Base-by-base conservation (phyloP, 2,797 vertebrate species). In the Dallia pectoralis region DNA sequence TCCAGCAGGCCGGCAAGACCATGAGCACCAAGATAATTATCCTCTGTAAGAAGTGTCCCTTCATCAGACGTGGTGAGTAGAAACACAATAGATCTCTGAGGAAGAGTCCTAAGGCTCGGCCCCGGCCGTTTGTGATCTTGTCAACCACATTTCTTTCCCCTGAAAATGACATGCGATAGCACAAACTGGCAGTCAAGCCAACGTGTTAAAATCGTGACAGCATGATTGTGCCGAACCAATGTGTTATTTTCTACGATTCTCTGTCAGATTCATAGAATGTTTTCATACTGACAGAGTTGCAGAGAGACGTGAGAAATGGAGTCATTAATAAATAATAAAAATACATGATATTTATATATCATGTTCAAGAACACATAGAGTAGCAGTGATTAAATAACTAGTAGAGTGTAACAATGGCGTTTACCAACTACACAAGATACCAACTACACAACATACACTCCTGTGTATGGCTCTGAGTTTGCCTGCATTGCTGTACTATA, bases 1-100 rank as follows among this genome's bases (percentile, higher is more conserved):
- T 99, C 75, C 97, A 99, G 77, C 98, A 99, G 89, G 97, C 98
- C 0, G 98, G 97, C 77, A 98, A 99, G 88, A 96, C 90, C 70
- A 97, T 99, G 97, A 99, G 97, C 81, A 95, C 95, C 87, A 99
- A 95, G 88, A 93, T 99, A 63, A 49, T 91, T 22, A 95, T 97
- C 85, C 89, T 96, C 73, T 99, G 98, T 91, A 97, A 94, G 89
- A 97, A 97, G 86, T 99, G 98, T 70, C 98, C 97, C 15, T 92
- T 95, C 48, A 88, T 99, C 91, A 94, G 94, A 84, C 93, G 97
- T 96, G 97, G 98, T 98, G 81, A 95, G 96, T 27, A 4, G 53
- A 25, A 25, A 12, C 90, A 62, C 47, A n/a, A 8, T 33, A 12
- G 22, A 47, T 22, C 15, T 15, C 40, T 25, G 8, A 7, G 19